These are phyloP conservation scores for Ceratina japonica DNA, from an alignment of 1,140 invertebrate genomes.

Conservation along the genomic window DNA sequence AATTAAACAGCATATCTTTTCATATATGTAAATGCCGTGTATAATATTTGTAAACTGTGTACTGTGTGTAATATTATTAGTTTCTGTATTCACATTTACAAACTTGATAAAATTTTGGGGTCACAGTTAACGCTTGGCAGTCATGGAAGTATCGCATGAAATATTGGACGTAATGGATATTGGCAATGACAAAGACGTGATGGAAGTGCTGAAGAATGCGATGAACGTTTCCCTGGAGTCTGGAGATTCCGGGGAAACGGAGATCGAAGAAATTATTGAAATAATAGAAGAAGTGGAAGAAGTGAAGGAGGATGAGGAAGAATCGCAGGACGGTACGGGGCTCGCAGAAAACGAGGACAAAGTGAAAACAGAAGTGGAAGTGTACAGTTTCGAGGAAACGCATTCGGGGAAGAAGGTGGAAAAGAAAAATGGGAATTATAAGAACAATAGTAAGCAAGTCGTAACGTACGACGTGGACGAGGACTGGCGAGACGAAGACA, in stretches of 20 bases:
- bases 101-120: too few relatives aligned
- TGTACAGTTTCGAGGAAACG: constrained; percentile 41
- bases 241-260: constrained; percentile 59
- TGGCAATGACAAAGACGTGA: constrained; percentile 63
- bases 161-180: constrained; percentile 56
- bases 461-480: constrained; percentile 72
- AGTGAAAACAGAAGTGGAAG: constrained; percentile 20
- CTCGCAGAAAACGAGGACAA: constrained; percentile 28
- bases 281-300: constrained; percentile 72
- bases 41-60: too few relatives aligned
- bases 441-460: constrained; percentile 55
- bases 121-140: too few relatives aligned
- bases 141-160: constrained; percentile 54
- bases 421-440: background rate
- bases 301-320: constrained; percentile 53
- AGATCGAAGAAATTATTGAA: constrained; percentile 70
- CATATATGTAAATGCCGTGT: too few relatives aligned
- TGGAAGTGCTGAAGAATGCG: constrained; percentile 68
- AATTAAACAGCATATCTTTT: too few relatives aligned
- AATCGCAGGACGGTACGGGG: constrained; percentile 13
- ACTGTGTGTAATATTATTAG: too few relatives aligned
- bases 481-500: constrained; percentile 76
- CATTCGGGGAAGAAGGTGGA: constrained; percentile 23
- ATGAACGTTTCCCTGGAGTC: constrained; percentile 70
- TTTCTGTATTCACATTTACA: too few relatives aligned